phyloP scores from a whole-genome alignment of 2,113 vertebrate species.

The Turdus rufiventris region DNA sequence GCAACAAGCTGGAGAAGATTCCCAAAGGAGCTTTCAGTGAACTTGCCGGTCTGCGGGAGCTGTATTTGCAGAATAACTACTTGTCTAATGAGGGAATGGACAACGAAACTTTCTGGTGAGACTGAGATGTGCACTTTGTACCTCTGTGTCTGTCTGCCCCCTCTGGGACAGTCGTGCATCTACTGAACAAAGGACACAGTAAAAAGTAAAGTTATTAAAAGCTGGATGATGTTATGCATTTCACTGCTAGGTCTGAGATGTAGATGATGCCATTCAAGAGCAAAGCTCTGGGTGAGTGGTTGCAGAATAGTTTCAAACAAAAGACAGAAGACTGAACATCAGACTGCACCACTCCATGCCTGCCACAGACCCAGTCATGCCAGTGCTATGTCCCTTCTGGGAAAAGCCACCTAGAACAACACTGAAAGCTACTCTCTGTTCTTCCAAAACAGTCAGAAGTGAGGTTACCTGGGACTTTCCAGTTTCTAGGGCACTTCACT shows the following conservation, averaged over 20 bases:
- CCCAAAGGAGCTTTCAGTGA: conserved; percentile 86
- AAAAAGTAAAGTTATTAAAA: background rate
- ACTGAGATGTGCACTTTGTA: background rate
- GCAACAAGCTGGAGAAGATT: conserved; percentile 94
- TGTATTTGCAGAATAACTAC: conserved; percentile 94
- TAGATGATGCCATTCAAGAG: background rate
- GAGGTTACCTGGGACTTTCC: background rate
- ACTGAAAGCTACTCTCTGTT: background rate
- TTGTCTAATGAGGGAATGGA: conserved; percentile 91
- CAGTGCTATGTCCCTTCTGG: background rate
- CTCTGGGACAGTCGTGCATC: background rate
- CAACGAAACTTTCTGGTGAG: conserved; percentile 93
- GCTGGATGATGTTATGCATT: background rate
- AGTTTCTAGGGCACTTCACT: background rate
- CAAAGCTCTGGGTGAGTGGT: background rate
- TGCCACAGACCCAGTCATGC: background rate
- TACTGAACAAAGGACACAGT: background rate
- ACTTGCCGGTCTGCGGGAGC: conserved; percentile 84
- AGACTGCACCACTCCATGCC: background rate
- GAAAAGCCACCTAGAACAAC: background rate
- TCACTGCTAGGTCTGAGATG: background rate
- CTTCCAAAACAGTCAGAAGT: background rate
- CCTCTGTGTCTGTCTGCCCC: background rate
- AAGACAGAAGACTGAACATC: background rate
- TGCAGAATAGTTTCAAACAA: background rate